phyloP scores from a whole-genome alignment of 2,797 vertebrate genomes.

The Sebastes iracundus region DNA sequence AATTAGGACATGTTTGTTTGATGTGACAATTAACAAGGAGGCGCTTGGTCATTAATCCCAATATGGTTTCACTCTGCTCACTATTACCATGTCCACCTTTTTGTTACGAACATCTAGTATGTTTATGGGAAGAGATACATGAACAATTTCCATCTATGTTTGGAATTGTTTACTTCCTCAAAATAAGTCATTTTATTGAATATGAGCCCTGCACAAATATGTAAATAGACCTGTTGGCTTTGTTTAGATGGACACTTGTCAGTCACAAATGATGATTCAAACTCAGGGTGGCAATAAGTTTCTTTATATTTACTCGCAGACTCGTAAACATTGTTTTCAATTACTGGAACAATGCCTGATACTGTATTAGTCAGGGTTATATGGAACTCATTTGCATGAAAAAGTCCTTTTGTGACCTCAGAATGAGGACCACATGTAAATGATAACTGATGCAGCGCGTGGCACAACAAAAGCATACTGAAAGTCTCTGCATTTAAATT shows the following conservation, averaged over 20 bases:
- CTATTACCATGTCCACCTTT: constrained; percentile 43
- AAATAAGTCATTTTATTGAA: not conserved
- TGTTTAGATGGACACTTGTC: not conserved
- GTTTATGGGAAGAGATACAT: not conserved
- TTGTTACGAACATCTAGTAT: constrained; percentile 31
- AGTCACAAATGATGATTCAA: constrained; percentile 16
- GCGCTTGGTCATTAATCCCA: constrained; percentile 66
- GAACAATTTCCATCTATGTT: not conserved
- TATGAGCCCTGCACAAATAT: not conserved
- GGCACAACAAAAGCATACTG: constrained; percentile 52
- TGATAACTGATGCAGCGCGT: constrained; percentile 58
- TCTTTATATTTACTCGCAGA: constrained; percentile 8
- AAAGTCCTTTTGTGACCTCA: constrained; percentile 13
- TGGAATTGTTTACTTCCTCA: not conserved
- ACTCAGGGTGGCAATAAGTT: not conserved
- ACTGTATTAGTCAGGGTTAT: constrained; percentile 8
- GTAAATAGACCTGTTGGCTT: not conserved
- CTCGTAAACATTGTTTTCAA: constrained; percentile 36
- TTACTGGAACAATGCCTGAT: constrained; percentile 33
- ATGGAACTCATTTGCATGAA: constrained; percentile 63
- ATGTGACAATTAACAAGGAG: constrained; percentile 81
- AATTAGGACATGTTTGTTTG: constrained; percentile 84
- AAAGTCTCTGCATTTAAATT: constrained; percentile 57
- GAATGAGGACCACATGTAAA: constrained; percentile 63
- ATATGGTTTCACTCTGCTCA: constrained; percentile 45